Evolutionary conservation across 1,140 invertebrate species (phyloP).

Genomic region (Halesus radiatus): DNA sequence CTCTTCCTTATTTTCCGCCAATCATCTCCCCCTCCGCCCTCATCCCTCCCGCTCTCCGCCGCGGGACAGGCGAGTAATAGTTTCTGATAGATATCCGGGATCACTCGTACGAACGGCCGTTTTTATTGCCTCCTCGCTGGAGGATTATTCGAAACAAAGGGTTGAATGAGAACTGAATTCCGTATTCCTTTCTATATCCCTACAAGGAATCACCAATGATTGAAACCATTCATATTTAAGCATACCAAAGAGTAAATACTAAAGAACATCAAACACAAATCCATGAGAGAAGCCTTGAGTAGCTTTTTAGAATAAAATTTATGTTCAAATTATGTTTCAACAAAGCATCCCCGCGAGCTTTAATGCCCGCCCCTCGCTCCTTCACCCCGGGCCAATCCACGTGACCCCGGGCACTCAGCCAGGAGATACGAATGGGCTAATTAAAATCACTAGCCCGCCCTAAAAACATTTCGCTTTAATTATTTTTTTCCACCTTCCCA

Average conservation of each 20-base stretch:
- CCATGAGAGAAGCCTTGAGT: not conserved
- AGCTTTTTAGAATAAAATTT: conserved; percentile 9
- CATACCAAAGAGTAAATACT: not conserved
- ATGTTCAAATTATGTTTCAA: conserved; percentile 16
- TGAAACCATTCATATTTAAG: not conserved
- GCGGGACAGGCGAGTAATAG: conserved; percentile 25
- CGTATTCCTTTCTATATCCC: no score
- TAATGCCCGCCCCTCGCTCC: not conserved
- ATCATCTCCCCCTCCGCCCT: not conserved
- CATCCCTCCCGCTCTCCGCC: not conserved
- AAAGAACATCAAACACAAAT: not conserved
- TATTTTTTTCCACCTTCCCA: conserved; percentile 42
- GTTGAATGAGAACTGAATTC: not conserved
- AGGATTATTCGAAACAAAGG: conserved; percentile 31
- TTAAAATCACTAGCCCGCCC: conserved; percentile 51
- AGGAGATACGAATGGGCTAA: conserved; percentile 53
- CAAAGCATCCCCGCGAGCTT: conserved; percentile 29
- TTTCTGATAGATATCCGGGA: conserved; percentile 34
- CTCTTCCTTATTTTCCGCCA: conserved; percentile 38
- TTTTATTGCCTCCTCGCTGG: conserved; percentile 20
- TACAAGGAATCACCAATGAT: no score
- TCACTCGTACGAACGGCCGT: conserved; percentile 25
- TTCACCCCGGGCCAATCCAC: not conserved
- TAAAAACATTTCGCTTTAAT: conserved; percentile 52
- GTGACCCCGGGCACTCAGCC: conserved; percentile 32